Evolutionary conservation across 64 coral and sea anemone genomes (phyloP).

Genomic region (Pocillopora damicornis): DNA sequence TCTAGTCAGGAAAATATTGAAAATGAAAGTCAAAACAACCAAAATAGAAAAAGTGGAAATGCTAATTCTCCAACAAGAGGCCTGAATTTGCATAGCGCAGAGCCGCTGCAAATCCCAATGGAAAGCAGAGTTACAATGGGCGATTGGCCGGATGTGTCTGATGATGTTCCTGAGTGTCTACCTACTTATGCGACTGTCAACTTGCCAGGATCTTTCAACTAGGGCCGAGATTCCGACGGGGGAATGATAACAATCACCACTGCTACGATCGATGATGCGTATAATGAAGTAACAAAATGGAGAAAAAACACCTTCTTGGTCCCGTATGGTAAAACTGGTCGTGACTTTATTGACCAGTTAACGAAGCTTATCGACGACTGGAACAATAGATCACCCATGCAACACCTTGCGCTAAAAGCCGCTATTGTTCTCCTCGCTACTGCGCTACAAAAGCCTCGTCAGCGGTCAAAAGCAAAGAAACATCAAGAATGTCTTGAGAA

Average conservation of each 20-base stretch:
- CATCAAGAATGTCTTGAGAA: no score
- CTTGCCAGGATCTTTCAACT: background rate
- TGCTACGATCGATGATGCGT: conserved; percentile 7
- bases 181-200: background rate
- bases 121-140: no score
- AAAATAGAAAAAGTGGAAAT: no score
- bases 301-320: conserved; percentile 15
- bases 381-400: background rate
- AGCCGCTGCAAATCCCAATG: no score
- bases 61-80: no score
- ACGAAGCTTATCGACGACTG: conserved; percentile 9
- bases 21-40: no score
- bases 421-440: background rate
- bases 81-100: no score
- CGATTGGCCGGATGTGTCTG: no score
- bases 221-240: background rate
- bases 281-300: conserved; percentile 15
- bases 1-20: no score
- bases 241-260: background rate
- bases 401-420: conserved; percentile 15
- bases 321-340: background rate
- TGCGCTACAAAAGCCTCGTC: no score
- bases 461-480: no score
- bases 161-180: background rate
- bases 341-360: background rate